A percentile compares a stretch with the other conserved stretches of the same genome.
phyloP scores from a whole-genome alignment of 2,888 invertebrate genomes.

The Argynnis bischoffii region DNA sequence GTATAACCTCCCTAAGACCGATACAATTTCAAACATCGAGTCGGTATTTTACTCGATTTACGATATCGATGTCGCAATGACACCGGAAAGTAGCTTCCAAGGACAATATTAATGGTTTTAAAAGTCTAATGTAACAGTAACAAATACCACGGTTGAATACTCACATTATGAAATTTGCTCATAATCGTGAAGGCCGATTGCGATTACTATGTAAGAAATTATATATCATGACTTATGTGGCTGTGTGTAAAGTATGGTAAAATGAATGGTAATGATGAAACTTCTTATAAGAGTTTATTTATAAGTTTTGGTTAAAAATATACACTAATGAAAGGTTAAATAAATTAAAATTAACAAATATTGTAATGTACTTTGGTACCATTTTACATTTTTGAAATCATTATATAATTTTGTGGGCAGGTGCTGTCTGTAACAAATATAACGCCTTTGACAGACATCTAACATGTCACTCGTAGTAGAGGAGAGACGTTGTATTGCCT shows the following conservation, averaged over 20 bases:
- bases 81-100: constrained; percentile 47
- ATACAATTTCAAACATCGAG: constrained; percentile 32
- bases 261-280: constrained; percentile 4
- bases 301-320: no score
- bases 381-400: no score
- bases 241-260: constrained; percentile 10
- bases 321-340: no score
- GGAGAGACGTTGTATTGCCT: no score
- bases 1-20: constrained; percentile 29
- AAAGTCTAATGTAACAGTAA: constrained; percentile 43
- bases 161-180: constrained; percentile 40
- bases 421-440: no score
- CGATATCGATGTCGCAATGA: constrained; percentile 44
- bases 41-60: constrained; percentile 41
- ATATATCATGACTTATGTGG: constrained; percentile 27
- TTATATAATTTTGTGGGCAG: no score
- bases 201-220: constrained; percentile 27
- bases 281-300: no score
- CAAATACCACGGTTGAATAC: constrained; percentile 42
- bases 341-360: no score
- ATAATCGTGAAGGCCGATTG: constrained; percentile 39
- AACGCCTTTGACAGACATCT: no score
- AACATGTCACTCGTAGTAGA: no score
- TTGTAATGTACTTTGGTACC: no score
- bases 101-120: constrained; percentile 47